Percentiles rank a stretch among this genome's conserved stretches.
phyloP scores from a whole-genome alignment of 2,888 invertebrate genomes.

The Clistopyga incitator region DNA sequence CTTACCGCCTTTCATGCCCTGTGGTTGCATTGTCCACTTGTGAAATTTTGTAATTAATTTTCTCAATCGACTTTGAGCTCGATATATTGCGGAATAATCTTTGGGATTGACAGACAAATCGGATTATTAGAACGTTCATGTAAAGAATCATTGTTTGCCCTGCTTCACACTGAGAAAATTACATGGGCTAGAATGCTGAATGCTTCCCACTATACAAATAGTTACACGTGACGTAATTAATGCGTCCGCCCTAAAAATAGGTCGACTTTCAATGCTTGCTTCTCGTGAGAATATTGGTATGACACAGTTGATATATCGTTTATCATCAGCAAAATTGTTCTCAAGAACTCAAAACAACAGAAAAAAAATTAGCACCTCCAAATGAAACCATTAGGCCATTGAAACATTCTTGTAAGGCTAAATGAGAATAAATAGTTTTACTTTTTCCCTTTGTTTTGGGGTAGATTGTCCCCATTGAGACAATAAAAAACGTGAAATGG shows the following conservation, averaged over 20 bases:
- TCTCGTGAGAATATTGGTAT: no score
- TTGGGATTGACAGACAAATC: not conserved
- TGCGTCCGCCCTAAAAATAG: no score
- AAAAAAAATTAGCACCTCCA: no score
- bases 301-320: no score
- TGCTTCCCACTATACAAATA: no score
- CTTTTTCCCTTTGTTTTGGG: not conserved
- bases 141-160: not conserved
- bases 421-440: not conserved
- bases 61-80: constrained; percentile 27
- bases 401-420: not conserved
- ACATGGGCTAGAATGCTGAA: no score
- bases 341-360: no score
- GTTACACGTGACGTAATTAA: no score
- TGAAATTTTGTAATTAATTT: constrained; percentile 40
- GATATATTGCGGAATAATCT: constrained; percentile 3
- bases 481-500: not conserved
- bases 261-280: no score
- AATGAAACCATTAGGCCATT: not conserved
- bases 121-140: not conserved
- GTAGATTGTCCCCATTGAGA: not conserved
- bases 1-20: constrained; percentile 29
- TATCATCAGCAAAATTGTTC: no score
- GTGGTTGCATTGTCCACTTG: constrained; percentile 28
- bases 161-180: not conserved